Percentiles rank a stretch among this genome's conserved stretches.
These are phyloP conservation scores for Dinomys branickii DNA, from an alignment of 2,113 vertebrate genomes.

Conservation along the genomic window DNA sequence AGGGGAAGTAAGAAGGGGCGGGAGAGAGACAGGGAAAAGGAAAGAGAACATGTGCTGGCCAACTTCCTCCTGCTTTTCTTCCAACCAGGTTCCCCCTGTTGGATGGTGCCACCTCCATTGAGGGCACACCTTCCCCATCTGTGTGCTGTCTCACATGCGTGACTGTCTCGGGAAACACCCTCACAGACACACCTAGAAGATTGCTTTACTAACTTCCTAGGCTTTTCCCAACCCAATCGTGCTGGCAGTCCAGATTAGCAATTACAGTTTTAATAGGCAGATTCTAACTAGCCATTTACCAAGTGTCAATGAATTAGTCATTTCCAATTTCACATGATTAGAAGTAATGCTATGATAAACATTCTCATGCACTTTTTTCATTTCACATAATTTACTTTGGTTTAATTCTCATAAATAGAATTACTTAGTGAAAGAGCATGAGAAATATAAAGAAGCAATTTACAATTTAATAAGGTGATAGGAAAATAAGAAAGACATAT, in stretches of 20 bases:
- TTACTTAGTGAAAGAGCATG: slow-evolving; percentile 41
- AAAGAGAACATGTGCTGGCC: neutral
- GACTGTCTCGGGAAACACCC: neutral
- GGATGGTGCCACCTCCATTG: neutral
- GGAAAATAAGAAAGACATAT: slow-evolving; percentile 63
- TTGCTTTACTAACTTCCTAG: neutral
- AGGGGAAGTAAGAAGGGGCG: neutral
- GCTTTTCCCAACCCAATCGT: neutral
- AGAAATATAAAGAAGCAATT: slow-evolving; percentile 61
- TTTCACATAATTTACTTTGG: slow-evolving; percentile 60
- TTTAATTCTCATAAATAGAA: slow-evolving; percentile 54
- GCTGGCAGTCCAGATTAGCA: neutral
- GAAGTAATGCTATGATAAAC: slow-evolving; percentile 57
- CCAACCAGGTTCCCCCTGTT: neutral
- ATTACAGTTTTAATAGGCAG: neutral
- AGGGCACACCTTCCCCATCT: neutral
- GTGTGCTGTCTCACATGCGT: neutral
- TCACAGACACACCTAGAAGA: neutral
- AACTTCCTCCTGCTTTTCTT: neutral
- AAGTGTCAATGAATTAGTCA: neutral
- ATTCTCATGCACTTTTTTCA: slow-evolving; percentile 33
- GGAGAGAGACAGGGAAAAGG: neutral
- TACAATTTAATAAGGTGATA: slow-evolving; percentile 64
- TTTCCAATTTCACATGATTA: slow-evolving; percentile 61
- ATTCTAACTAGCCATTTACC: slow-evolving; percentile 18